Evolutionary conservation across 2,888 invertebrate genomes (phyloP).

Genomic region (Ochropacha duplaris): DNA sequence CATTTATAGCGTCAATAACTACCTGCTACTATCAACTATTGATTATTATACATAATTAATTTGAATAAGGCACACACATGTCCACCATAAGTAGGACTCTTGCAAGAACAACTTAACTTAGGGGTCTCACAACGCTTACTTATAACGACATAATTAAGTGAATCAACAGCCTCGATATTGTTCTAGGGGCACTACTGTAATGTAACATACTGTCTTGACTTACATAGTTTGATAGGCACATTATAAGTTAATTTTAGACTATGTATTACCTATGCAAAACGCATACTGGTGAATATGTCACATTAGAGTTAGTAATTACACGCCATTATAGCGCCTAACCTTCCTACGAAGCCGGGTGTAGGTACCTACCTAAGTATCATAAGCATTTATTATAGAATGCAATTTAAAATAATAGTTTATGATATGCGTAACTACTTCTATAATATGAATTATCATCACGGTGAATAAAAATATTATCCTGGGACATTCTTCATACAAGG

Average conservation of each 20-base stretch:
- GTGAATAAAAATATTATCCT: too few species aligned
- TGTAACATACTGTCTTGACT: not conserved
- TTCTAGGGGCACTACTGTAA: not conserved
- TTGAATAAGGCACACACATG: too few species aligned
- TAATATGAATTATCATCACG: not conserved
- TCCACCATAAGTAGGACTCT: too few species aligned
- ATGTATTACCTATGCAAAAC: conserved; percentile 35
- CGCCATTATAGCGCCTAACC: conserved; percentile 38
- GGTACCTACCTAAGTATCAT: conserved; percentile 3
- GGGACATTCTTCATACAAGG: too few species aligned
- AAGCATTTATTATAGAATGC: conserved; percentile 1
- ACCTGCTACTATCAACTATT: too few species aligned
- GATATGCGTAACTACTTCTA: not conserved
- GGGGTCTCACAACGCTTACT: not conserved
- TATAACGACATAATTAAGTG: not conserved
- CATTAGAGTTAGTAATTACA: conserved; percentile 33
- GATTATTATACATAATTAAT: too few species aligned
- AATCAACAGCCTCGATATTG: not conserved
- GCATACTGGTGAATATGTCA: conserved; percentile 19
- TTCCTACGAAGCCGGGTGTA: conserved; percentile 13
- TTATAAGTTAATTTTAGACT: not conserved
- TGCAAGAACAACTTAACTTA: not conserved
- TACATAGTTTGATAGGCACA: not conserved
- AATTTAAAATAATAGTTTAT: conserved; percentile 2
- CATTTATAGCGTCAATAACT: too few species aligned